Conservation (phyloP, 2,888 invertebrate genomes). For the Cylindroiulus punctatus region DNA sequence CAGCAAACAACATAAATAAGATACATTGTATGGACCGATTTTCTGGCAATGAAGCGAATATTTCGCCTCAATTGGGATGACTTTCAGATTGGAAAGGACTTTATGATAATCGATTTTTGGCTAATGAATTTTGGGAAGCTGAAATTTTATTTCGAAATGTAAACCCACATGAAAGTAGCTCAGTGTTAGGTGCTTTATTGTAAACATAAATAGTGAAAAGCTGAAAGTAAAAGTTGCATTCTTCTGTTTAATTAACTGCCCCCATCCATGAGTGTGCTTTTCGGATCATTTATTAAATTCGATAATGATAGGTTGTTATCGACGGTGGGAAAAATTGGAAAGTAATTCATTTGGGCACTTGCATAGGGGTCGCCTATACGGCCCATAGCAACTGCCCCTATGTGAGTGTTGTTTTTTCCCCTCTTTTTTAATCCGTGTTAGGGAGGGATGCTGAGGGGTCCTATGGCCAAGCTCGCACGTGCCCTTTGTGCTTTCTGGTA, state of each 20-base stretch:
- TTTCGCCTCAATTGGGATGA: no score
- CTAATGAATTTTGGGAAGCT: no score
- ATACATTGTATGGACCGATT: no score
- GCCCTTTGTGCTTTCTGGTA: constrained; percentile 4
- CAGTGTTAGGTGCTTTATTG: no score
- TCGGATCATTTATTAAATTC: neutral
- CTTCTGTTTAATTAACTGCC: neutral
- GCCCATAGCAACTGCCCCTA: neutral
- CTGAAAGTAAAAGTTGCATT: no score
- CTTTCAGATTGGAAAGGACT: no score
- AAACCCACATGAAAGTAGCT: no score
- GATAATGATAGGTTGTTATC: neutral
- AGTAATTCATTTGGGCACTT: neutral
- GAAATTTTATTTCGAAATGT: no score
- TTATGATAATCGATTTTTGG: no score
- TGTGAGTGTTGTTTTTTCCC: neutral
- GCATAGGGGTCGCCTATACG: neutral
- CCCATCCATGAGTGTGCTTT: neutral
- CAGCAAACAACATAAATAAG: no score
- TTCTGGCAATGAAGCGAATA: no score
- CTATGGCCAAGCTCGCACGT: neutral
- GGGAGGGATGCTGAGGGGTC: neutral
- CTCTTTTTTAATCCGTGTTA: neutral
- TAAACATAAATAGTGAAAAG: no score
- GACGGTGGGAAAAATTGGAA: neutral